Evolutionary conservation across 2,888 invertebrate species (phyloP).

Genomic region (Drosophila greeni): DNA sequence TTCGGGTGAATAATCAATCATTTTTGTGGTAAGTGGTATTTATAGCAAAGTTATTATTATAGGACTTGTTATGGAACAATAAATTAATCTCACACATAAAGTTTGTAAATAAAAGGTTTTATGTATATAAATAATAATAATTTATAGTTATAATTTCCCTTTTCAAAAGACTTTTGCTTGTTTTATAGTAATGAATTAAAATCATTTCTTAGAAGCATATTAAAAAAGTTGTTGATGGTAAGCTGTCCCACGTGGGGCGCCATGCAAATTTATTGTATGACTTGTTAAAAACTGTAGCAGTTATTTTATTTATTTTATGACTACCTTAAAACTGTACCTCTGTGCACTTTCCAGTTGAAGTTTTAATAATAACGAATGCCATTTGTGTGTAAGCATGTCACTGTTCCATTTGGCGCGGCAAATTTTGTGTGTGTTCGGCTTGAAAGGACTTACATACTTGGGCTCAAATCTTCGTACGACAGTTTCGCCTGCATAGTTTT

Average conservation of each 20-base stretch:
- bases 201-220: too few relatives aligned
- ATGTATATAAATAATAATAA: not conserved
- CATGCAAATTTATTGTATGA: too few relatives aligned
- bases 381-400: constrained; percentile 19
- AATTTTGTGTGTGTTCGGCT: constrained; percentile 55
- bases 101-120: not conserved
- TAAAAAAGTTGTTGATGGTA: too few relatives aligned
- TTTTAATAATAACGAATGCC: constrained; percentile 4
- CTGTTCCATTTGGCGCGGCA: constrained; percentile 48
- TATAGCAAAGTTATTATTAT: not conserved
- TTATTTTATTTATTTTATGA: too few relatives aligned
- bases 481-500: constrained; percentile 66
- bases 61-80: not conserved
- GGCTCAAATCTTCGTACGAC: constrained; percentile 65
- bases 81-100: not conserved
- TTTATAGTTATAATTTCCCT: not conserved
- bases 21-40: too few relatives aligned
- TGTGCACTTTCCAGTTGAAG: constrained; percentile 1
- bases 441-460: constrained; percentile 64
- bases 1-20: too few relatives aligned
- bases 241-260: too few relatives aligned
- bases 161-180: too few relatives aligned
- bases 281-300: too few relatives aligned
- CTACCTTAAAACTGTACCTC: not conserved
- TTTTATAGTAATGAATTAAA: too few relatives aligned